These are phyloP conservation scores for Drosophila subquinaria DNA, from an alignment of 2,888 invertebrate species.

Conservation along the genomic window DNA sequence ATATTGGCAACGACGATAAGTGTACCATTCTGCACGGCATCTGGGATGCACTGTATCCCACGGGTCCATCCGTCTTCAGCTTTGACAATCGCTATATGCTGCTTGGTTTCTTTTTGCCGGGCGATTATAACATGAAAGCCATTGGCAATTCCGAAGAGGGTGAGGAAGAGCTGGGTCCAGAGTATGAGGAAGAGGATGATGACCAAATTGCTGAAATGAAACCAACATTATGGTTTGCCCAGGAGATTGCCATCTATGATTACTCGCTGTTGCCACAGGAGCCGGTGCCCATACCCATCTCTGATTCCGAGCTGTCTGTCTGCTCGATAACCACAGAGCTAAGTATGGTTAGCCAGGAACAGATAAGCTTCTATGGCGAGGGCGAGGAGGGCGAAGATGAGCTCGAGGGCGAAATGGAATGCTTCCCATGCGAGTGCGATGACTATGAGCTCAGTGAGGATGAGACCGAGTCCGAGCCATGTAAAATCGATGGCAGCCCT, in stretches of 20 bases:
- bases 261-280: constrained; percentile 90
- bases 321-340: constrained; percentile 77
- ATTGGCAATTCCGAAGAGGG: constrained; percentile 10
- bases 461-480: constrained; percentile 68
- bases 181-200: constrained; percentile 76
- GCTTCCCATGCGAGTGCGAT: constrained; percentile 76
- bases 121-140: constrained; percentile 78
- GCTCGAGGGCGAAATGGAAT: constrained; percentile 69
- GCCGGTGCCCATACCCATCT: constrained; percentile 88
- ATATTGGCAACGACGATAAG: constrained; percentile 88
- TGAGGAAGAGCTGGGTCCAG: constrained; percentile 35
- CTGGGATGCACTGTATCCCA: constrained; percentile 90
- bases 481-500: constrained; percentile 61
- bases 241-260: constrained; percentile 89
- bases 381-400: constrained; percentile 76
- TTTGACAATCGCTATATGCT: constrained; percentile 92
- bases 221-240: constrained; percentile 89
- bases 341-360: constrained; percentile 57
- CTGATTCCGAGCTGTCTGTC: constrained; percentile 87
- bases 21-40: constrained; percentile 88
- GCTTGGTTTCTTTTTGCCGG: constrained; percentile 89
- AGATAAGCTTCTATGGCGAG: constrained; percentile 62
- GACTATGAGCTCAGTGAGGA: constrained; percentile 66
- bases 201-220: constrained; percentile 58
- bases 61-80: constrained; percentile 91